These are phyloP conservation scores for Heptranchias perlo DNA, from an alignment of 2,113 vertebrate genomes.

Conservation along the genomic window DNA sequence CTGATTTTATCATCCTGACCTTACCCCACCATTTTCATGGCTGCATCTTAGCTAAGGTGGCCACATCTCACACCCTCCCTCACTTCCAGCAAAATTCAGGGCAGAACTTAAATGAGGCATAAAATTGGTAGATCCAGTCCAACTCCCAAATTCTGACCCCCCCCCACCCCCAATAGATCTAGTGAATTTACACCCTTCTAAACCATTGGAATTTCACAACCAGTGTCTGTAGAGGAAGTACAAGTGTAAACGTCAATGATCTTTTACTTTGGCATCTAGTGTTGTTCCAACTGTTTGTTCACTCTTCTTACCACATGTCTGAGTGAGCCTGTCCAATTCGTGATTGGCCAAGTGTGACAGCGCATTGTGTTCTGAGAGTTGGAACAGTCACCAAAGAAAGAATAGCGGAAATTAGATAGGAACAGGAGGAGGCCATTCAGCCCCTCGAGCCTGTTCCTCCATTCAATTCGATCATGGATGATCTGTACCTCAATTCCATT, in stretches of 20 bases:
- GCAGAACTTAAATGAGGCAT: too few species aligned
- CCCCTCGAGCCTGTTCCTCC: neutral
- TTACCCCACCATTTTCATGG: neutral
- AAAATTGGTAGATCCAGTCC: too few species aligned
- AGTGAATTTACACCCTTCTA: neutral
- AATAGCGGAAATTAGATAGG: neutral
- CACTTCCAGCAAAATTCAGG: too few species aligned
- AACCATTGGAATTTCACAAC: neutral
- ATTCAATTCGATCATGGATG: neutral
- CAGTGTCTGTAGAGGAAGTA: neutral
- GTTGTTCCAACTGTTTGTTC: neutral
- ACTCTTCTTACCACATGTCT: neutral
- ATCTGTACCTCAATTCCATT: neutral
- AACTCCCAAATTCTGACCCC: too few species aligned
- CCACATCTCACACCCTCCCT: neutral
- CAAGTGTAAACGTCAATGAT: neutral
- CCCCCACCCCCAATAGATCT: neutral
- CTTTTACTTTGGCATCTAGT: neutral
- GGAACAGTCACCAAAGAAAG: neutral
- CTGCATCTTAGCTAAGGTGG: too few species aligned
- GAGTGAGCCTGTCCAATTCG: too few species aligned
- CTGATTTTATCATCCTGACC: neutral
- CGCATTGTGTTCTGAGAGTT: too few species aligned
- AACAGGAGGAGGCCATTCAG: neutral
- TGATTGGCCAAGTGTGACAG: neutral